A percentile compares a stretch with the other conserved stretches of the same genome.
phyloP scores from a whole-genome alignment of 2,888 invertebrate species.

The Steinernema scapterisci region DNA sequence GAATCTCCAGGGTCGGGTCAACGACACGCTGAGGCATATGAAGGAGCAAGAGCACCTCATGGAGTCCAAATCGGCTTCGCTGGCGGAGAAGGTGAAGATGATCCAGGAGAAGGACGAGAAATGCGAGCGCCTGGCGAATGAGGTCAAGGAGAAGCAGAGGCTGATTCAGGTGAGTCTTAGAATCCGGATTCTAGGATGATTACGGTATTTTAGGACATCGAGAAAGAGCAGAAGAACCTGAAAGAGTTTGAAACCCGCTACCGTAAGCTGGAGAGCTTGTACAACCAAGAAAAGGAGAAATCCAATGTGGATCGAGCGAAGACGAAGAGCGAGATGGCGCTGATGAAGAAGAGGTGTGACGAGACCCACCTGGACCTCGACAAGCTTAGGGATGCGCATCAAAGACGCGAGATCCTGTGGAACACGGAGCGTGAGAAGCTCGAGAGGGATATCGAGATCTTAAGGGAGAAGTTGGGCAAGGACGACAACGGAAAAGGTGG shows the following conservation, averaged over 20 bases:
- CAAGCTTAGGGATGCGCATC: conserved; percentile 36
- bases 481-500: conserved; percentile 31
- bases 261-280: conserved; percentile 65
- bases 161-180: conserved; percentile 35
- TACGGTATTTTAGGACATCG: conserved; percentile 49
- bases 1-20: conserved; percentile 36
- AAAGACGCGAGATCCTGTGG: conserved; percentile 43
- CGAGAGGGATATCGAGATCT: conserved; percentile 40
- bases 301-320: conserved; percentile 60
- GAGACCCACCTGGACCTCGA: conserved; percentile 51
- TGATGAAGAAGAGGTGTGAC: conserved; percentile 61
- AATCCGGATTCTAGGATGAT: not conserved
- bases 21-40: conserved; percentile 32
- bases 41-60: conserved; percentile 43
- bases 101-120: conserved; percentile 50
- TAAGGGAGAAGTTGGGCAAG: conserved; percentile 33
- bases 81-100: conserved; percentile 57
- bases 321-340: conserved; percentile 58
- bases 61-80: conserved; percentile 36
- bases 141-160: conserved; percentile 40
- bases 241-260: conserved; percentile 66
- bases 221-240: conserved; percentile 59
- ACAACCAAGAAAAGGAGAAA: conserved; percentile 61
- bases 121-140: conserved; percentile 31
- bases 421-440: conserved; percentile 45